A percentile compares a stretch with the other conserved stretches of the same genome.
Evolutionary conservation across 2,113 vertebrate genomes (phyloP).

Genomic region (Holacanthus passer): DNA sequence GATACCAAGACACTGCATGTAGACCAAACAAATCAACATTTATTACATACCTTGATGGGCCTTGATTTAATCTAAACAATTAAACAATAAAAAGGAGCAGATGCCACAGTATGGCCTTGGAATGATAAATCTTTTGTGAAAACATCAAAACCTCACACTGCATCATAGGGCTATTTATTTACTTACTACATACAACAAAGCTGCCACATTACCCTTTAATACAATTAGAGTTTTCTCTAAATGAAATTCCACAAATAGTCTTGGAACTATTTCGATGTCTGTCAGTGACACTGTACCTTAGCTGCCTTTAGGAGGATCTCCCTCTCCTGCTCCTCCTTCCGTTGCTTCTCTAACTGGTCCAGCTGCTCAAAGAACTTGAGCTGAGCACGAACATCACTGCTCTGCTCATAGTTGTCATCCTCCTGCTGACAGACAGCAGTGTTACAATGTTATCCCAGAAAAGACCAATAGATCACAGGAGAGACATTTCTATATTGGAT

Average conservation of each 20-base stretch:
- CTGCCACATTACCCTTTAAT: background rate
- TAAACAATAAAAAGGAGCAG: background rate
- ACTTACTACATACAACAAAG: background rate
- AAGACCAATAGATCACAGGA: background rate
- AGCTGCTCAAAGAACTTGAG: constrained; percentile 98
- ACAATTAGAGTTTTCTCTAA: no score
- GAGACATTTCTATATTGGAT: background rate
- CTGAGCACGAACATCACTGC: constrained; percentile 92
- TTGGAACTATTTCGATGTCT: background rate
- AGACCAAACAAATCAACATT: background rate
- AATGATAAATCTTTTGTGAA: background rate
- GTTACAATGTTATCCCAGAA: background rate
- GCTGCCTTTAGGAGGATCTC: constrained; percentile 97
- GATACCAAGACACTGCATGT: background rate
- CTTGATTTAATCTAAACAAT: background rate
- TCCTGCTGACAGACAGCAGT: constrained; percentile 83
- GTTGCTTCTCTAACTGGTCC: constrained; percentile 96
- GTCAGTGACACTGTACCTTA: constrained; percentile 84
- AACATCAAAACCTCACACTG: background rate
- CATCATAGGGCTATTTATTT: background rate
- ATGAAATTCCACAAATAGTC: background rate
- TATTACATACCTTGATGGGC: background rate
- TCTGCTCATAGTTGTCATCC: constrained; percentile 92
- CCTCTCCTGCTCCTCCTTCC: constrained; percentile 96
- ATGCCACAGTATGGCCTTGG: background rate